A percentile compares a stretch with the other conserved stretches of the same genome.
phyloP scores from a whole-genome alignment of 2,888 invertebrate species.

The Eueremaeus valkanovi region DNA sequence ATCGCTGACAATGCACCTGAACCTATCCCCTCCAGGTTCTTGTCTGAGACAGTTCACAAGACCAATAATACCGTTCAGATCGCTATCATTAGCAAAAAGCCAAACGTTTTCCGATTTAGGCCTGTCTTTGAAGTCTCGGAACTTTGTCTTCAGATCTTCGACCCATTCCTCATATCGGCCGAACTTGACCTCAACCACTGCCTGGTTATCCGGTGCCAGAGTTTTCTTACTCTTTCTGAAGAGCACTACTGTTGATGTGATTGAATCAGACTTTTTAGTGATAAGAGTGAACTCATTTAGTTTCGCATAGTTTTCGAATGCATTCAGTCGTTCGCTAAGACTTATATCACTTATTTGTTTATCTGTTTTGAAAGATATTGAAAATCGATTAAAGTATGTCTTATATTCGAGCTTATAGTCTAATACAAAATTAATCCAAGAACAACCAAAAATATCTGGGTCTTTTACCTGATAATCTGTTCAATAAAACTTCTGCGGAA shows the following conservation, averaged over 20 bases:
- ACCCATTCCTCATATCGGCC: conserved; percentile 62
- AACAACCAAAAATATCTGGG: no score
- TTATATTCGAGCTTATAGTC: no score
- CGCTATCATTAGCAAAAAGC: conserved; percentile 63
- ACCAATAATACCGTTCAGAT: conserved; percentile 74
- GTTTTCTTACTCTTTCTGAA: conserved; percentile 57
- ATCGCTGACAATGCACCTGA: conserved; percentile 61
- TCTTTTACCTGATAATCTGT: conserved; percentile 18
- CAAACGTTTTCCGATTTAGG: conserved; percentile 52
- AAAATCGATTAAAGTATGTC: no score
- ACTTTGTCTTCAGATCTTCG: conserved; percentile 63
- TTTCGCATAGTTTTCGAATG: conserved; percentile 40
- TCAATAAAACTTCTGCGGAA: conserved; percentile 46
- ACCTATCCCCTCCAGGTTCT: conserved; percentile 75
- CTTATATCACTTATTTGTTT: not conserved
- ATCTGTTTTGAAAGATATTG: conserved; percentile 1
- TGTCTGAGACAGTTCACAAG: conserved; percentile 81
- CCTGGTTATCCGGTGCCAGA: conserved; percentile 24
- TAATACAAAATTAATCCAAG: no score
- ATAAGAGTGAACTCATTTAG: conserved; percentile 41
- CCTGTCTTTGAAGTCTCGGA: conserved; percentile 14
- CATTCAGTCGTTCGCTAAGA: not conserved
- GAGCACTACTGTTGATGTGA: conserved; percentile 58
- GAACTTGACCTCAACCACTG: conserved; percentile 40
- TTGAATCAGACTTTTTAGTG: conserved; percentile 61